Percentiles rank a stretch among this genome's conserved stretches.
Conservation (phyloP, 2,113 vertebrate species). For the Esox niger region DNA sequence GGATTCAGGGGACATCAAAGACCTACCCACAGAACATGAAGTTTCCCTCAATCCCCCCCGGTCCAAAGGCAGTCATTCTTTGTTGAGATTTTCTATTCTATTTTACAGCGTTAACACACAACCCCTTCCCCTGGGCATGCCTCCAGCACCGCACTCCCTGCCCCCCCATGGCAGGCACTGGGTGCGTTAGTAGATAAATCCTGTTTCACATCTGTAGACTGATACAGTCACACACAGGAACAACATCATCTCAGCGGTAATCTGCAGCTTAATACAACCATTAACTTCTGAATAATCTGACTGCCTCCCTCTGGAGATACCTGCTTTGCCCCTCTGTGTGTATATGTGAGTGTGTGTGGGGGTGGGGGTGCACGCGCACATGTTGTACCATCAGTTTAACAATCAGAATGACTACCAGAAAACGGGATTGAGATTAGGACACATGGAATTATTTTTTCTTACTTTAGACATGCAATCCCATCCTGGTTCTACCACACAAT, state of each 20-base stretch:
- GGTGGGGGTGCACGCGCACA: not conserved
- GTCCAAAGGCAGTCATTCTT: not conserved
- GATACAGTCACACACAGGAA: constrained; percentile 34
- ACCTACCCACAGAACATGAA: not conserved
- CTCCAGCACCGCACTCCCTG: constrained; percentile 27
- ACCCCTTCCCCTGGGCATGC: constrained; percentile 6
- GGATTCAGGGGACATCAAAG: not conserved
- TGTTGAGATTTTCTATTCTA: constrained; percentile 6
- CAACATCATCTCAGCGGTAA: constrained; percentile 57
- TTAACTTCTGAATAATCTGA: constrained; percentile 37
- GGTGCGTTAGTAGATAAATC: constrained; percentile 60
- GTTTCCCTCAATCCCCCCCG: not conserved
- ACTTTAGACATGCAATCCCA: not conserved
- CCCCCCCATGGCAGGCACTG: constrained; percentile 50
- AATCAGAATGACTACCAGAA: not conserved
- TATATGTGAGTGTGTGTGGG: not conserved
- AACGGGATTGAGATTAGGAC: not conserved
- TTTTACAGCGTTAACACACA: not conserved
- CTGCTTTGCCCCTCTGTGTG: not conserved
- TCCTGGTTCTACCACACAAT: not conserved
- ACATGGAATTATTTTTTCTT: not conserved
- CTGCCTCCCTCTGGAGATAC: constrained; percentile 36
- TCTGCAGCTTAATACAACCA: constrained; percentile 58
- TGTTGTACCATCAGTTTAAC: not conserved
- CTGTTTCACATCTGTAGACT: constrained; percentile 54